phyloP scores from a whole-genome alignment of 2,797 vertebrate genomes.

The Potorous gilbertii region DNA sequence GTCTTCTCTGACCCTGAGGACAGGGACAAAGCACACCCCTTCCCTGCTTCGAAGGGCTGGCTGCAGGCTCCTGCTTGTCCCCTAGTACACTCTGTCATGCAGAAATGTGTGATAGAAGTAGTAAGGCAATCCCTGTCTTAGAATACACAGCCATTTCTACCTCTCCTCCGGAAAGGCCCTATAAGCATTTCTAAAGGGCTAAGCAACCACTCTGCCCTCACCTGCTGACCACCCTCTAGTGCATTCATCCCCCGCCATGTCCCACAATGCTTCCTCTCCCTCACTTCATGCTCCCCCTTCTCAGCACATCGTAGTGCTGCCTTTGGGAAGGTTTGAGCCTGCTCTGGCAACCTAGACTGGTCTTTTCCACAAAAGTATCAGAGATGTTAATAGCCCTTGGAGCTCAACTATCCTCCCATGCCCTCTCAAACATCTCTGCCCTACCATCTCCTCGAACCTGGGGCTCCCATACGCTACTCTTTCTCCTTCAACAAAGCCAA shows the following conservation, averaged over 20 bases:
- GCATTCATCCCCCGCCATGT: not conserved
- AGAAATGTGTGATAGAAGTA: not conserved
- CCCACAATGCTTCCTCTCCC: not conserved
- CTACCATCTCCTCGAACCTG: not conserved
- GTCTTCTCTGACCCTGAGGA: not conserved
- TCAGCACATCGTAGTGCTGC: not conserved
- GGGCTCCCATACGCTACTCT: not conserved
- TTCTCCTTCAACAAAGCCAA: not conserved
- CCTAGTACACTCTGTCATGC: not conserved
- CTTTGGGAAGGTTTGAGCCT: not conserved
- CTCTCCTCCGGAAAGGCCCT: not conserved
- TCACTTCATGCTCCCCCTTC: not conserved
- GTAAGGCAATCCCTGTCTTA: not conserved
- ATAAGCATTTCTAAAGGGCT: too few relatives aligned
- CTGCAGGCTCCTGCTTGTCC: not conserved
- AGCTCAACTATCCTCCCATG: not conserved
- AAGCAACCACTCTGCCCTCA: too few relatives aligned
- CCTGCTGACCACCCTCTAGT: not conserved
- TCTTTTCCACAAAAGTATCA: not conserved
- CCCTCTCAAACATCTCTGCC: not conserved
- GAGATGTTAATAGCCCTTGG: not conserved
- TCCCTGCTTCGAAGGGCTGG: not conserved
- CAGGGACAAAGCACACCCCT: not conserved
- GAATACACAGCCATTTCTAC: not conserved
- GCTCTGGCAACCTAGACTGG: not conserved